Evolutionary conservation across 2,113 vertebrate genomes (phyloP), one percentile per base, ranked within the genome.

Genomic region (Ginglymostoma cirratum): DNA sequence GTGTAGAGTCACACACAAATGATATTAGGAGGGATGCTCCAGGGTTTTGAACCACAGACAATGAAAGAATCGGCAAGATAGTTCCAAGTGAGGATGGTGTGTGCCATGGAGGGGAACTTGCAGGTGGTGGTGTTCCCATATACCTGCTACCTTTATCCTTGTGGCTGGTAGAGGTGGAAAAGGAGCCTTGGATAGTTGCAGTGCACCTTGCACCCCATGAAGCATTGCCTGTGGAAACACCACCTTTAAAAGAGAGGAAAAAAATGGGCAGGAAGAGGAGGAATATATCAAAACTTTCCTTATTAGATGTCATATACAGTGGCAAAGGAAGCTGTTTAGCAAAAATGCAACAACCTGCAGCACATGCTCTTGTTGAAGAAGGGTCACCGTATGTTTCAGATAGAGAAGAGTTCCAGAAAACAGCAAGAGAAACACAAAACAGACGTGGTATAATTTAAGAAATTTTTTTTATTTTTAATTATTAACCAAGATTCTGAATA

Each of bases 381-480:
- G n/a, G 15, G 2, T 2, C 24, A 8, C 21, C 17, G 30, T 4
- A 65, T n/a, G 21, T 92, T 38, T 34, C 89, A 34, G 61, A 15
- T n/a, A 4, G 7, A 86, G 23, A 23, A 24, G 55, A 6, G 69
- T 34, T 30, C 6, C 27, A 12, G 70, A 10, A 7, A 24, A 27
- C 24, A 42, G 19, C 38, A 6, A 42, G 6, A 34, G 55, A 42
- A 96, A 3, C 61, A 78, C 27, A 76, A 94, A 27, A 27, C 27
- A 67, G 85, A 97, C 23, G 65, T n/a, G n/a, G 93, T 96, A 5
- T 96, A 96, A 87, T 96, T 96, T 96, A 95, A 87, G 94, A 96
- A 97, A 96, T 96, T 97, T 97, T 96, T 97, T 97, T 38, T 19
- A 65, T 66, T 92, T 92, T 66, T 93, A 66, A 38, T 93, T 93